Percentiles rank a stretch among this genome's conserved stretches.
Evolutionary conservation across 2,113 vertebrate genomes (phyloP).

Genomic region (Argyrosomus japonicus): DNA sequence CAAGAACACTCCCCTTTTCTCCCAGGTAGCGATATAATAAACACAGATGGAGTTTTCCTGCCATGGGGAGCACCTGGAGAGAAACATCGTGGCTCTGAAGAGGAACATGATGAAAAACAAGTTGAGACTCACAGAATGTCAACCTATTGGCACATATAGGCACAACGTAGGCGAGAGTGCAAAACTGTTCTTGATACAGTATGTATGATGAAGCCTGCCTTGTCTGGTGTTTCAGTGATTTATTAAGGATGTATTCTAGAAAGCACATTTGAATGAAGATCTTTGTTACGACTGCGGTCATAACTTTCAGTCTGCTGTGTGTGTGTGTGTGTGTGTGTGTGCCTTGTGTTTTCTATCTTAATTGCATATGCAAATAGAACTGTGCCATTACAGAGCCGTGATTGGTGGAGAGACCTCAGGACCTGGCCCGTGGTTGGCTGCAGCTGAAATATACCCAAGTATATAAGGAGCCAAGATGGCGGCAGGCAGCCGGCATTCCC

Average conservation of each 20-base stretch:
- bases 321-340: no score
- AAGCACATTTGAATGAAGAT: neutral
- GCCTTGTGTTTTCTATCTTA: no score
- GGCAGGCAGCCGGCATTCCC: no score
- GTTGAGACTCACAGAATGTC: slow-evolving; percentile 40
- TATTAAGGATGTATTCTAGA: neutral
- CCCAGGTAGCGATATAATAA: slow-evolving; percentile 52
- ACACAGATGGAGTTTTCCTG: slow-evolving; percentile 72
- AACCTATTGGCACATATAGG: slow-evolving; percentile 1
- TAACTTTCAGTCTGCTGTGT: no score
- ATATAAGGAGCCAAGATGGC: no score
- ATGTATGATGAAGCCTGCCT: neutral
- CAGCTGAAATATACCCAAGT: no score
- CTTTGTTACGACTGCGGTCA: no score
- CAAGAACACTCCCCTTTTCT: slow-evolving; percentile 44
- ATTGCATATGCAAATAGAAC: no score
- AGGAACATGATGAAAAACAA: slow-evolving; percentile 66
- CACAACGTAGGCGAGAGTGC: slow-evolving; percentile 7
- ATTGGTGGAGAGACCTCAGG: no score
- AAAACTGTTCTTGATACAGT: neutral
- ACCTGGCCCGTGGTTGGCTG: no score
- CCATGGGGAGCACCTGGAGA: slow-evolving; percentile 54
- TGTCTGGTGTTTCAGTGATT: neutral
- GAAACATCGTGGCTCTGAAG: slow-evolving; percentile 52
- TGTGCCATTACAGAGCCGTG: no score